Conservation (phyloP, 2,888 invertebrate species). For the Thelaira solivaga region DNA sequence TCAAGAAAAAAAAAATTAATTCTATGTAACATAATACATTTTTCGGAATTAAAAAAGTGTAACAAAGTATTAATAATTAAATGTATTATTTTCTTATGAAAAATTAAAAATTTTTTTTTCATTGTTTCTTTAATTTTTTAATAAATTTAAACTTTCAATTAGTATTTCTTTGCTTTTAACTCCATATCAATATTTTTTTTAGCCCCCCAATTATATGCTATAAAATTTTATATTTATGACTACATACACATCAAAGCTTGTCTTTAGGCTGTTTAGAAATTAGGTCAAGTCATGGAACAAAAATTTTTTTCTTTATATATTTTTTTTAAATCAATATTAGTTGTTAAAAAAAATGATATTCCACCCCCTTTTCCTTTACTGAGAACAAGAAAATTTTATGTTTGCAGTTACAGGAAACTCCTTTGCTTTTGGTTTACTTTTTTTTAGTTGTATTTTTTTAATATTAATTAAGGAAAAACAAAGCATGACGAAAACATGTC, state of each 20-base stretch:
- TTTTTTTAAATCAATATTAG: not conserved
- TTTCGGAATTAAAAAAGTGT: no score
- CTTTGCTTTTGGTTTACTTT: constrained; percentile 32
- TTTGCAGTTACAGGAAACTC: constrained; percentile 32
- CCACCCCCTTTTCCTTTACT: not conserved
- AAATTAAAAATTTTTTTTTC: no score
- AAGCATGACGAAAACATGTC: constrained; percentile 57
- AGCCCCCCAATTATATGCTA: not conserved
- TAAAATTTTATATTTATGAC: not conserved
- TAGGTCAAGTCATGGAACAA: constrained; percentile 7
- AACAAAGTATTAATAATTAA: no score
- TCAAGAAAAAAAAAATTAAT: no score
- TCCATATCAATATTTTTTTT: no score
- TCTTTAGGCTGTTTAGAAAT: constrained; percentile 5
- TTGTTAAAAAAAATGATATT: not conserved
- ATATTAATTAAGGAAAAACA: constrained; percentile 25
- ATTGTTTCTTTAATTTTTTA: no score
- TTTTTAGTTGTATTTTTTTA: not conserved
- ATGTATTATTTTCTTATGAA: no score
- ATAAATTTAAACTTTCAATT: no score
- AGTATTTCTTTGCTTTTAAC: no score
- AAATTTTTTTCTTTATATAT: not conserved
- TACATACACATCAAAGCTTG: not conserved
- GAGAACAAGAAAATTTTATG: not conserved
- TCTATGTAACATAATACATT: no score